phyloP scores from a whole-genome alignment of 2,113 vertebrate species.

The Phrynosoma platyrhinos region DNA sequence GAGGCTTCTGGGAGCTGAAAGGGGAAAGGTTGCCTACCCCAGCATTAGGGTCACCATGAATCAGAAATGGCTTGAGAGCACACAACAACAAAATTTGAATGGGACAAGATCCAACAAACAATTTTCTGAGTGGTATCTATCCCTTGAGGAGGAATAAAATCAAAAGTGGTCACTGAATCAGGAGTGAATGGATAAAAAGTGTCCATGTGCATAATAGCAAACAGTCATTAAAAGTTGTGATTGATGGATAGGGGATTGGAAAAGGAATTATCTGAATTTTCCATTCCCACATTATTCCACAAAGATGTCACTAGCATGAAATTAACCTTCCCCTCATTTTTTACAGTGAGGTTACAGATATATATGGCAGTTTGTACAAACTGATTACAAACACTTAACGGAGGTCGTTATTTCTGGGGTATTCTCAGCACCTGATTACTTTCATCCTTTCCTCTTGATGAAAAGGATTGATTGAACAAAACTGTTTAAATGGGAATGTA shows the following conservation, averaged over 20 bases:
- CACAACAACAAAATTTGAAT: no score
- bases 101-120: neutral
- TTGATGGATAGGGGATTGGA: neutral
- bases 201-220: no score
- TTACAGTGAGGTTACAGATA: neutral
- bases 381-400: neutral
- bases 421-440: neutral
- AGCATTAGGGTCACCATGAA: no score
- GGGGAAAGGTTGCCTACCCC: no score
- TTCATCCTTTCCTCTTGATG: neutral
- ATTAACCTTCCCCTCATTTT: neutral
- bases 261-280: neutral
- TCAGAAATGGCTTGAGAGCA: no score
- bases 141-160: neutral
- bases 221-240: neutral
- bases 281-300: neutral
- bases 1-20: no score
- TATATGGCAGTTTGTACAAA: neutral
- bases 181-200: no score
- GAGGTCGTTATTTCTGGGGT: neutral
- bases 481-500: neutral
- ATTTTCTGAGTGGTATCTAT: neutral
- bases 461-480: neutral
- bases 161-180: no score
- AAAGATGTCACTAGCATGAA: neutral